These are phyloP conservation scores for Nymphalis urticae DNA, from an alignment of 2,888 invertebrate genomes.

Conservation along the genomic window DNA sequence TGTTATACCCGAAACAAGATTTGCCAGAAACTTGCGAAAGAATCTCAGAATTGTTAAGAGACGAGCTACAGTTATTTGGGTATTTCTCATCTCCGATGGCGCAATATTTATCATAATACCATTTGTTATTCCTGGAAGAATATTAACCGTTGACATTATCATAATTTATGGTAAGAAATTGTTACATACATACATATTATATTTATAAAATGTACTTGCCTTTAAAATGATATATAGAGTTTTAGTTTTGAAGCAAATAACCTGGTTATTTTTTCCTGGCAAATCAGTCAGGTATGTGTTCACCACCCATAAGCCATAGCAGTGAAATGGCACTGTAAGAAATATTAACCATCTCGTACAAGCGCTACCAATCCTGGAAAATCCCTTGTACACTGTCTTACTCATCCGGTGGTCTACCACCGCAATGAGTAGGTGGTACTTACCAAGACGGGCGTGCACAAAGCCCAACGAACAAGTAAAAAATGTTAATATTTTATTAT, in stretches of 20 bases:
- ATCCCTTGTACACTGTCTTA: too few relatives aligned
- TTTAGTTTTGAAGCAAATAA: too few relatives aligned
- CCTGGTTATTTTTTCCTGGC: too few relatives aligned
- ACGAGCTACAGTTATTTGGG: conserved; percentile 54
- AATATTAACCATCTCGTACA: too few relatives aligned
- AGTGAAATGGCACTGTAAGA: too few relatives aligned
- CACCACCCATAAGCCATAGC: too few relatives aligned
- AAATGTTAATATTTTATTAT: background rate
- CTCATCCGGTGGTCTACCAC: too few relatives aligned
- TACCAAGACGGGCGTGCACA: too few relatives aligned
- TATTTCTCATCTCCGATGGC: conserved; percentile 50
- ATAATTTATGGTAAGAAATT: conserved; percentile 47
- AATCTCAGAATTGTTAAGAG: conserved; percentile 51
- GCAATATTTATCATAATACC: conserved; percentile 47
- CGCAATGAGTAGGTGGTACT: background rate
- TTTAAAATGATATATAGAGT: too few relatives aligned
- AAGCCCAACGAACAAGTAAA: background rate
- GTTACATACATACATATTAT: background rate
- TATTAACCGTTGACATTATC: conserved; percentile 48
- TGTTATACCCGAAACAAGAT: conserved; percentile 45
- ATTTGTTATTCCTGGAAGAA: conserved; percentile 48
- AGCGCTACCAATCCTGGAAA: too few relatives aligned
- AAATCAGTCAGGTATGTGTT: too few relatives aligned
- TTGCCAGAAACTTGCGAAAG: conserved; percentile 46
- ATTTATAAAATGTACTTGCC: background rate